Evolutionary conservation across 2,888 invertebrate genomes (phyloP), one percentile per base, ranked within the genome.

Genomic region (Monopis laevigella): DNA sequence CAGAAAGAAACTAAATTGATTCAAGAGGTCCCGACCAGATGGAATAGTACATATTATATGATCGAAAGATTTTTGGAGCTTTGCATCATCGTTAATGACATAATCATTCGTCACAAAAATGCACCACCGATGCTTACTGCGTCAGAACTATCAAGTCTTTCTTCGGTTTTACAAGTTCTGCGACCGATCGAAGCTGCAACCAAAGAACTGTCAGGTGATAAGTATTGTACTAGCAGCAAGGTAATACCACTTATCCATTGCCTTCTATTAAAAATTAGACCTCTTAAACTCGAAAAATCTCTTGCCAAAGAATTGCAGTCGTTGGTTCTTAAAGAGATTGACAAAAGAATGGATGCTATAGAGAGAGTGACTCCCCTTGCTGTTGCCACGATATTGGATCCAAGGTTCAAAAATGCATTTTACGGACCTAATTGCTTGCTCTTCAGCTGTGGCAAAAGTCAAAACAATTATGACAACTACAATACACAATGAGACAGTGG

Each of bases 381-480:
- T 28, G 44, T 16, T 47, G 52, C 50, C 28, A 52, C 50, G 24
- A 51, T 50, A 42, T 48, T 51, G 38, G 50, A 51, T 39, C 51
- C 49, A 19, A 50, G 52, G 13, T 52, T 49, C 46, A 52, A 45
- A 28, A 28, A 28, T 28, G 28, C 28, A 28, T 10, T 28, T 28
- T 28, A 28, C 5, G 5, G 28, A 28, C n/a, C 5, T 12, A 28
- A 28, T 28, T 6, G 28, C 28, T 28, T 28, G 28, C n/a, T 12
- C 18, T 6, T 4, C n/a, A 10, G 18, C 18, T 13, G n/a, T n/a
- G n/a, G n/a, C n/a, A n/a, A 36, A 36, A 36, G 10, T 36, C 36
- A 36, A 36, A 18, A 12, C 7, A 17, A 4, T 36, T 3, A 18
- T 36, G 36, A 36, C 4, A 36, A 36, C 12, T 19, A 8, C 7